Evolutionary conservation across 2,888 invertebrate genomes (phyloP).

Genomic region (Itoplectis maculator): DNA sequence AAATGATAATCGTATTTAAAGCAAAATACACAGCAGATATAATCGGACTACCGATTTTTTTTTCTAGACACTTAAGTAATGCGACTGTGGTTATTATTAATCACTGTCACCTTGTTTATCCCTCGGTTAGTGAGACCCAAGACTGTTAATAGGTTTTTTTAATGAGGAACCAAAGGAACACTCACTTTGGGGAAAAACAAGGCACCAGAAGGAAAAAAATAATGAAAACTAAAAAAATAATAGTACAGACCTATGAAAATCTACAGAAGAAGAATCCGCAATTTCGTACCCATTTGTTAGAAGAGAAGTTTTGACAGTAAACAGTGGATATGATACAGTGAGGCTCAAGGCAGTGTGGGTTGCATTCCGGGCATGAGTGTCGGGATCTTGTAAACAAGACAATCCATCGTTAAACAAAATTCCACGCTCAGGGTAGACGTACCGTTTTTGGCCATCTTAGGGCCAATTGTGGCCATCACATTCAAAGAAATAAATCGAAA

Average conservation of each 20-base stretch:
- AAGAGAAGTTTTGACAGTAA: slow-evolving; percentile 79
- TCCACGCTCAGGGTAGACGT: no score
- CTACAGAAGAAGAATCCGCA: slow-evolving; percentile 45
- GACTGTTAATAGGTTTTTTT: slow-evolving; percentile 32
- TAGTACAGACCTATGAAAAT: slow-evolving; percentile 1
- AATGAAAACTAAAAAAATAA: slow-evolving; percentile 18
- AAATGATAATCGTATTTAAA: slow-evolving; percentile 31
- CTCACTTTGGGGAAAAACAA: slow-evolving; percentile 37
- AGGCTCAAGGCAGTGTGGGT: slow-evolving; percentile 82
- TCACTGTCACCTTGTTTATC: slow-evolving; percentile 57
- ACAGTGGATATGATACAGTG: slow-evolving; percentile 73
- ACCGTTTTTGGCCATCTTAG: no score
- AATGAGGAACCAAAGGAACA: neutral
- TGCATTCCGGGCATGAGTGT: slow-evolving; percentile 81
- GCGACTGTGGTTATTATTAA: slow-evolving; percentile 9
- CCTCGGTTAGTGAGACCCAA: slow-evolving; percentile 41
- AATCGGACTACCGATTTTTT: slow-evolving; percentile 27
- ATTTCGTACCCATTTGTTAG: slow-evolving; percentile 72
- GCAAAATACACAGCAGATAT: slow-evolving; percentile 53
- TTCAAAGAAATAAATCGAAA: no score
- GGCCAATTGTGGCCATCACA: no score
- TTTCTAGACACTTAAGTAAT: slow-evolving; percentile 7
- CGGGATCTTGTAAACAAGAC: slow-evolving; percentile 81
- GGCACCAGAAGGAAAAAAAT: slow-evolving; percentile 30
- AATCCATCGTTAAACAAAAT: slow-evolving; percentile 49